A percentile compares a stretch with the other conserved stretches of the same genome.
Evolutionary conservation across 1,140 invertebrate genomes (phyloP).

Genomic region (Neodiprion fabricii): DNA sequence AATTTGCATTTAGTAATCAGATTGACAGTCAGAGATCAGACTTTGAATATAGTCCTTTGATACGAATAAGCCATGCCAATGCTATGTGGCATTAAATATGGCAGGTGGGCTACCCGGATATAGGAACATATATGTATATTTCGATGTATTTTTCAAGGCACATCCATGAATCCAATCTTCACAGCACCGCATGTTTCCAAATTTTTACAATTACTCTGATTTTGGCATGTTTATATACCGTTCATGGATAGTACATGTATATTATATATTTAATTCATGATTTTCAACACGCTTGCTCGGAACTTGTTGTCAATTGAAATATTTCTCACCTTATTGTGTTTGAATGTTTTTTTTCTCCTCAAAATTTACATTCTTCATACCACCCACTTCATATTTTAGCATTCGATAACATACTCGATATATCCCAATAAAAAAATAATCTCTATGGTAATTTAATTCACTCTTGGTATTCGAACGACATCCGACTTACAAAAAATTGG

Average conservation of each 20-base stretch:
- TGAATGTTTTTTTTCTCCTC: background rate
- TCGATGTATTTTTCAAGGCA: conserved; percentile 47
- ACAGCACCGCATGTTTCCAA: conserved; percentile 50
- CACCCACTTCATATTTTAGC: background rate
- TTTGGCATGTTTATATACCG: background rate
- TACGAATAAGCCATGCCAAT: too few species aligned
- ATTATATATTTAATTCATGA: background rate
- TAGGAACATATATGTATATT: conserved; percentile 27
- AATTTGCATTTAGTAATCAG: too few species aligned
- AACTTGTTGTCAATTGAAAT: background rate
- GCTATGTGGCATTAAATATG: conserved; percentile 25
- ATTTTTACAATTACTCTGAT: background rate
- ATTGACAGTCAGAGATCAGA: too few species aligned
- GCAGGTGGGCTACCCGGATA: conserved; percentile 32
- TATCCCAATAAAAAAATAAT: too few species aligned
- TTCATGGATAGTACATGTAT: background rate
- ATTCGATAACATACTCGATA: too few species aligned
- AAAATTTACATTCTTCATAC: background rate
- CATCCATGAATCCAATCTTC: conserved; percentile 59
- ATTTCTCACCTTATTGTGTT: background rate
- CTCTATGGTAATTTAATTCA: too few species aligned
- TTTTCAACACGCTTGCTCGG: background rate
- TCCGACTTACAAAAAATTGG: too few species aligned
- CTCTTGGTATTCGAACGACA: too few species aligned
- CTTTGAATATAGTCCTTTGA: too few species aligned